A percentile compares a stretch with the other conserved stretches of the same genome.
phyloP scores from a whole-genome alignment of 2,797 vertebrate species.

The Mastacembelus armatus region DNA sequence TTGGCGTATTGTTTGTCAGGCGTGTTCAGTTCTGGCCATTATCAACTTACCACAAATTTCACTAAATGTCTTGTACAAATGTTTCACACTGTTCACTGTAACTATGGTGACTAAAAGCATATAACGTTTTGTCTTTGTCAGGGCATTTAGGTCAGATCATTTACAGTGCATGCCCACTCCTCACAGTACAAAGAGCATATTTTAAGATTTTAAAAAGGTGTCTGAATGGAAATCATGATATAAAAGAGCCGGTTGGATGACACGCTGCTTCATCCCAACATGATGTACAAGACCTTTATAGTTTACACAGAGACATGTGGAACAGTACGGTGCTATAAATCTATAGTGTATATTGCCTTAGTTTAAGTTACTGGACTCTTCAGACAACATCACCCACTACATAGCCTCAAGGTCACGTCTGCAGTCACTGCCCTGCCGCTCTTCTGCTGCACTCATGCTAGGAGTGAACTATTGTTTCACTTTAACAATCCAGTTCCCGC shows the following conservation, averaged over 20 bases:
- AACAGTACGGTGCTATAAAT: neutral
- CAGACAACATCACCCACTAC: neutral
- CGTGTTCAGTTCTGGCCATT: constrained; percentile 10
- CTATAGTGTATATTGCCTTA: neutral
- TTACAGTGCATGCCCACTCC: constrained; percentile 1
- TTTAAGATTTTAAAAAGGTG: constrained; percentile 16
- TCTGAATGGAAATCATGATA: constrained; percentile 3
- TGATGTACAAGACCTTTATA: neutral
- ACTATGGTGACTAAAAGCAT: constrained; percentile 60
- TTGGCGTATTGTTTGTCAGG: constrained; percentile 9
- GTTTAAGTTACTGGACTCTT: neutral
- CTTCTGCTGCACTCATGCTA: no score
- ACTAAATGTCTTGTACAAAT: neutral
- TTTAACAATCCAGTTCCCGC: no score
- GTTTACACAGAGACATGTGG: neutral
- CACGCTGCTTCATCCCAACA: neutral
- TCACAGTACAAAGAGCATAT: constrained; percentile 8
- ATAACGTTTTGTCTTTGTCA: constrained; percentile 33
- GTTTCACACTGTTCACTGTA: constrained; percentile 1
- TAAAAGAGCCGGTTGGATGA: neutral
- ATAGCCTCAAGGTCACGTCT: no score
- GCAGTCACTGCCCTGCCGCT: no score
- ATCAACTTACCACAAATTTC: constrained; percentile 12
- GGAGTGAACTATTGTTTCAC: no score
- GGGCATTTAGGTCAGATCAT: constrained; percentile 5